Conservation (phyloP, 2,888 invertebrate genomes). For the Saturnia japonica region DNA sequence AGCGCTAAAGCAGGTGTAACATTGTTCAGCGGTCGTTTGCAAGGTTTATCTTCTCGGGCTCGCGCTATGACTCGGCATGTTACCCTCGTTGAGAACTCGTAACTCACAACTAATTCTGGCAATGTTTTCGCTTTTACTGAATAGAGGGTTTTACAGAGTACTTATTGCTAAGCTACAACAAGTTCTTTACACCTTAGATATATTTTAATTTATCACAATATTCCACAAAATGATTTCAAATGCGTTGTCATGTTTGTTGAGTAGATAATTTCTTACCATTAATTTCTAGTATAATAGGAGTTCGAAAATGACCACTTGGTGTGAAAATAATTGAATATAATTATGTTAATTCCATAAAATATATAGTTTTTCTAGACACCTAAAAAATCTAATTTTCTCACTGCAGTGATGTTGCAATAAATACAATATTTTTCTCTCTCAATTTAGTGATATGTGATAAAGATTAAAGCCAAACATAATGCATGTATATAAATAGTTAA, state of each 20-base stretch:
- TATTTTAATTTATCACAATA: not conserved
- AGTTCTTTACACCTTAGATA: slow-evolving; percentile 6
- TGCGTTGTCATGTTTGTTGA: not conserved
- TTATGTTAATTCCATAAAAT: too few relatives aligned
- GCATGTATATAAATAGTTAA: not conserved
- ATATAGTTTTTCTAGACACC: too few relatives aligned
- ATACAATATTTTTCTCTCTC: too few relatives aligned
- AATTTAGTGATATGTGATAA: too few relatives aligned
- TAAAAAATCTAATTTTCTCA: too few relatives aligned
- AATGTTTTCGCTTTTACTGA: slow-evolving; percentile 21
- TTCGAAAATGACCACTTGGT: too few relatives aligned
- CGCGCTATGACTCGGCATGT: too few relatives aligned
- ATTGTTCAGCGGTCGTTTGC: slow-evolving; percentile 15
- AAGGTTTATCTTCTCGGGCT: slow-evolving; percentile 17
- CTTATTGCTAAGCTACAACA: slow-evolving; percentile 12
- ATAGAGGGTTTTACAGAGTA: slow-evolving; percentile 12
- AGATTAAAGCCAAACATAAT: not conserved
- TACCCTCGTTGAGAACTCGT: slow-evolving; percentile 11
- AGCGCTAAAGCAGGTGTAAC: not conserved
- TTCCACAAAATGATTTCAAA: not conserved
- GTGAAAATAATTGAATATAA: too few relatives aligned
- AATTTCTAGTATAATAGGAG: too few relatives aligned
- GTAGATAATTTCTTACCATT: not conserved
- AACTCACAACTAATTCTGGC: slow-evolving; percentile 23
- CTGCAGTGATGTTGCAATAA: too few relatives aligned